These are phyloP conservation scores for Punctoribates punctum DNA, from an alignment of 2,888 invertebrate species.

Conservation along the genomic window DNA sequence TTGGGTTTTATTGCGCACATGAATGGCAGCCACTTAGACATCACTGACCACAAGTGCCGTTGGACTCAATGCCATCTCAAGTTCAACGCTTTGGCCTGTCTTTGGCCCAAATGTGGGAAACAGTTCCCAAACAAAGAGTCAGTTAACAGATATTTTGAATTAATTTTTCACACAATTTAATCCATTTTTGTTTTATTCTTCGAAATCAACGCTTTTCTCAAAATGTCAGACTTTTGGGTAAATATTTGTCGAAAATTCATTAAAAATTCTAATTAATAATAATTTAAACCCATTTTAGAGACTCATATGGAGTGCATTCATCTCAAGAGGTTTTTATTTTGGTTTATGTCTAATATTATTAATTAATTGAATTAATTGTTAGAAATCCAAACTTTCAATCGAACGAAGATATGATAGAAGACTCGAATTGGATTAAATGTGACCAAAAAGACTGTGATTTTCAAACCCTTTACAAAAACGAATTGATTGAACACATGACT, in stretches of 20 bases:
- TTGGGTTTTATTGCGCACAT: not conserved
- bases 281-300: not conserved
- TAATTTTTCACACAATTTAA: not conserved
- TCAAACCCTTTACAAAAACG: not conserved
- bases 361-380: too few relatives aligned
- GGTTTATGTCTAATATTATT: too few relatives aligned
- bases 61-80: not conserved
- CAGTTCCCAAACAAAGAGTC: constrained; percentile 8
- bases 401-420: not conserved
- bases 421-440: not conserved
- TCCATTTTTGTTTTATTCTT: not conserved
- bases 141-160: not conserved
- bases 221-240: not conserved
- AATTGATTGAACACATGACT: not conserved
- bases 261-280: not conserved
- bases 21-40: not conserved
- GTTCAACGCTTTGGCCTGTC: not conserved
- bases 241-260: not conserved
- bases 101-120: not conserved
- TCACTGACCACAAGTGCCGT: not conserved
- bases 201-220: not conserved
- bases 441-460: not conserved
- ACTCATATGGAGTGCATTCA: not conserved
- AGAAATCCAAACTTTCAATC: too few relatives aligned
- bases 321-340: not conserved